Conservation (phyloP, 2,113 vertebrate genomes). For the Zosterops lateralis region DNA sequence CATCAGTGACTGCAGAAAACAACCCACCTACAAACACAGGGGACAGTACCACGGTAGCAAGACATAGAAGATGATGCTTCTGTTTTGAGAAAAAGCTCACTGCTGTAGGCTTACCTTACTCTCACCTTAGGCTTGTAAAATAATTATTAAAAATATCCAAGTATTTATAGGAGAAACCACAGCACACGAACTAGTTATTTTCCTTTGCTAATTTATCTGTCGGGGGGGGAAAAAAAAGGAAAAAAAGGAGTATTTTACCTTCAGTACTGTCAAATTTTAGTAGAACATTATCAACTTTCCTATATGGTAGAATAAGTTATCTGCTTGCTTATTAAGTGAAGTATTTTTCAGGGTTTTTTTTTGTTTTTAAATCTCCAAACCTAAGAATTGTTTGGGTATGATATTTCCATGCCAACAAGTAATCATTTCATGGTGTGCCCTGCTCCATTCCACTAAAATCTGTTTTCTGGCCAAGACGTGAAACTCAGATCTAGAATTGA, state of each 20-base stretch:
- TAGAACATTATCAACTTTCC: background rate
- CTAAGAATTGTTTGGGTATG: background rate
- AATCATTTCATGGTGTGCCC: background rate
- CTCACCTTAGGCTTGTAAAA: background rate
- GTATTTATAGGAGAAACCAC: background rate
- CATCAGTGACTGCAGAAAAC: background rate
- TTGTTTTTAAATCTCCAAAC: background rate
- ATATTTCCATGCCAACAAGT: background rate
- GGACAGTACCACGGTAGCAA: background rate
- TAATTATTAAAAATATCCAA: background rate
- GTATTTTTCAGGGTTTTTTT: background rate
- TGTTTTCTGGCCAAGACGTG: background rate
- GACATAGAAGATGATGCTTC: rapidly evolving
- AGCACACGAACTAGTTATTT: background rate
- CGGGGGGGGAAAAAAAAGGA: background rate
- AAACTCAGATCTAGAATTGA: conserved; percentile 2
- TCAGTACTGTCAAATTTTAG: background rate
- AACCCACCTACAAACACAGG: background rate
- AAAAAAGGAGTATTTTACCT: background rate
- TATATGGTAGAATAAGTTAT: background rate
- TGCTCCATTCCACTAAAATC: background rate
- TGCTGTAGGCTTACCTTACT: background rate
- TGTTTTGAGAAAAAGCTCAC: background rate
- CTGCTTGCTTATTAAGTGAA: background rate
- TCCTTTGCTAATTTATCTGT: background rate